Evolutionary conservation across 2,888 invertebrate genomes (phyloP).

Genomic region (Tachina fera): DNA sequence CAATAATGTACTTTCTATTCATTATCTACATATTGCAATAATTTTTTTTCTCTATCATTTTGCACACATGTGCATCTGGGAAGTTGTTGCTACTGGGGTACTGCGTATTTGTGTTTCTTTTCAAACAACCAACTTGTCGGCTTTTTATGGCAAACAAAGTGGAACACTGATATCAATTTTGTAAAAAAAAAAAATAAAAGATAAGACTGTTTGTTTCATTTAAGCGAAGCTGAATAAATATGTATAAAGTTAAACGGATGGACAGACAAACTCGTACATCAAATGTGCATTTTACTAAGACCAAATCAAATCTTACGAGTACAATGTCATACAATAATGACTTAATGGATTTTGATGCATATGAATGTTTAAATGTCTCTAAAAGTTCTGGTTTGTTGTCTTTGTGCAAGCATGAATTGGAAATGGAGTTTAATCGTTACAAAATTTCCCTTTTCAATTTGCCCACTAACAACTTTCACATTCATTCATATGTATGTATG

Average conservation of each 20-base stretch:
- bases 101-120: slow-evolving; percentile 33
- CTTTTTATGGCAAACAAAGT: slow-evolving; percentile 58
- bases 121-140: slow-evolving; percentile 54
- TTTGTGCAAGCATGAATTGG: slow-evolving; percentile 21
- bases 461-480: slow-evolving; percentile 47
- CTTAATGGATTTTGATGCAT: slow-evolving; percentile 6
- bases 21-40: slow-evolving; percentile 29
- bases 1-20: slow-evolving; percentile 18
- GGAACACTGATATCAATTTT: slow-evolving; percentile 62
- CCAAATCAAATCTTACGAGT: neutral
- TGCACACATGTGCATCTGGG: slow-evolving; percentile 39
- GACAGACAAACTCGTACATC: slow-evolving; percentile 23
- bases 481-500: neutral
- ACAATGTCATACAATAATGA: neutral
- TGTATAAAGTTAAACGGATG: slow-evolving; percentile 10
- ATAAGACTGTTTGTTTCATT: slow-evolving; percentile 60
- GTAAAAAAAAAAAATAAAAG: slow-evolving; percentile 44
- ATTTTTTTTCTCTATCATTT: slow-evolving; percentile 25
- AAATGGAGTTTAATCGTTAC: neutral
- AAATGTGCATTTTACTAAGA: slow-evolving; percentile 42
- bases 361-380: slow-evolving; percentile 3
- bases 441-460: slow-evolving; percentile 36
- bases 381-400: slow-evolving; percentile 12
- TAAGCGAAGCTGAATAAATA: slow-evolving; percentile 49
- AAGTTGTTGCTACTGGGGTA: slow-evolving; percentile 53